These are phyloP conservation scores for Drosophila kohkoa DNA, from an alignment of 1,140 invertebrate genomes.

Conservation along the genomic window DNA sequence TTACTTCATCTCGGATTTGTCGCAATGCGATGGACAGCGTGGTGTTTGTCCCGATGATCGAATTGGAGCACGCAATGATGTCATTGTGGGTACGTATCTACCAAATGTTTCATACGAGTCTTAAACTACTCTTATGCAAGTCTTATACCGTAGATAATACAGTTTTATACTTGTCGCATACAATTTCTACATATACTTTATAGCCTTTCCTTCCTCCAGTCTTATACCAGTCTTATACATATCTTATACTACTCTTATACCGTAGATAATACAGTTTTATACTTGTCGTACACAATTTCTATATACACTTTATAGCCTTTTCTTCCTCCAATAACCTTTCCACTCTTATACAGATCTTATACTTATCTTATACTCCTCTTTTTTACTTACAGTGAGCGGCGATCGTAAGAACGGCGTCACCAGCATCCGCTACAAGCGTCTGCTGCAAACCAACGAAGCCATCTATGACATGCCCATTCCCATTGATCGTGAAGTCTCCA, in stretches of 20 bases:
- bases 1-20: constrained; percentile 93
- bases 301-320: no score
- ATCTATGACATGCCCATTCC: constrained; percentile 90
- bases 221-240: background rate
- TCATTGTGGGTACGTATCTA: constrained; percentile 86
- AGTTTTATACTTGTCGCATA: no score
- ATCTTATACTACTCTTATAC: background rate
- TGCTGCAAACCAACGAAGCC: constrained; percentile 91
- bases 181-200: no score
- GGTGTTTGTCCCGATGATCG: constrained; percentile 94
- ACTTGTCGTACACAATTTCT: no score
- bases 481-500: constrained; percentile 88
- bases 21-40: constrained; percentile 92
- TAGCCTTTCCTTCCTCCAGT: no score
- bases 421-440: constrained; percentile 91
- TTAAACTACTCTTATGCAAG: background rate
- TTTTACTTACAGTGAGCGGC: constrained; percentile 86
- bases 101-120: background rate
- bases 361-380: background rate
- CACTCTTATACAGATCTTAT: background rate
- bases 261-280: no score
- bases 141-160: background rate
- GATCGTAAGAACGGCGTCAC: constrained; percentile 92
- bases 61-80: constrained; percentile 93
- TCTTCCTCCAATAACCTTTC: no score